Conservation (phyloP, 2,797 vertebrate genomes). For the Yasuhikotakia modesta region DNA sequence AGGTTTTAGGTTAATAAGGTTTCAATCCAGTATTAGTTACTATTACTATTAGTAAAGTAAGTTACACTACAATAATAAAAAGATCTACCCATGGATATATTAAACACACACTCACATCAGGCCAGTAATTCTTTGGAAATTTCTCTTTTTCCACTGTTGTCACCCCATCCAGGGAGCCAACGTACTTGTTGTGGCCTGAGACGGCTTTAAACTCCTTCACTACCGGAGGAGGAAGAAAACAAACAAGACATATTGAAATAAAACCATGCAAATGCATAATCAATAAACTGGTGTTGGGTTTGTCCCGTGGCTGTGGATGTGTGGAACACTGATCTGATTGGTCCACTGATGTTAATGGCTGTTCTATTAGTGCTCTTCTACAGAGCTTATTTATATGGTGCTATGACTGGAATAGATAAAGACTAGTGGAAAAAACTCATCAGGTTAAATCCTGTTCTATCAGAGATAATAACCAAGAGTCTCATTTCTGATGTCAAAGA, state of each 20-base stretch:
- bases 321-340: conserved; percentile 73
- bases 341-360: conserved; percentile 77
- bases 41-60: too few species aligned
- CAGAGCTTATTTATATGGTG: conserved; percentile 75
- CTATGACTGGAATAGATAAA: conserved; percentile 76
- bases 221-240: conserved; percentile 54
- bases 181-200: conserved; percentile 68
- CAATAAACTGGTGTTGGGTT: conserved; percentile 83
- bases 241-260: conserved; percentile 42
- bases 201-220: conserved; percentile 78
- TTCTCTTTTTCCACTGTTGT: conserved; percentile 81
- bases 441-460: conserved; percentile 65
- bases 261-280: conserved; percentile 81
- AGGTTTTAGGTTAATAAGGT: too few species aligned
- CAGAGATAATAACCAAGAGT: conserved; percentile 32
- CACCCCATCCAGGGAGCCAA: conserved; percentile 74
- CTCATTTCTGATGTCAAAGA: not conserved
- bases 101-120: conserved; percentile 79
- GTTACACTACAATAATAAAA: too few species aligned
- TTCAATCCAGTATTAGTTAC: too few species aligned
- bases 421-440: conserved; percentile 53
- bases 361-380: conserved; percentile 78
- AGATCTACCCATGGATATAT: not conserved
- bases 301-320: conserved; percentile 75
- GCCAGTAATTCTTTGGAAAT: conserved; percentile 82